phyloP scores from a whole-genome alignment of 1,140 invertebrate genomes.

The Drosophila pachea region DNA sequence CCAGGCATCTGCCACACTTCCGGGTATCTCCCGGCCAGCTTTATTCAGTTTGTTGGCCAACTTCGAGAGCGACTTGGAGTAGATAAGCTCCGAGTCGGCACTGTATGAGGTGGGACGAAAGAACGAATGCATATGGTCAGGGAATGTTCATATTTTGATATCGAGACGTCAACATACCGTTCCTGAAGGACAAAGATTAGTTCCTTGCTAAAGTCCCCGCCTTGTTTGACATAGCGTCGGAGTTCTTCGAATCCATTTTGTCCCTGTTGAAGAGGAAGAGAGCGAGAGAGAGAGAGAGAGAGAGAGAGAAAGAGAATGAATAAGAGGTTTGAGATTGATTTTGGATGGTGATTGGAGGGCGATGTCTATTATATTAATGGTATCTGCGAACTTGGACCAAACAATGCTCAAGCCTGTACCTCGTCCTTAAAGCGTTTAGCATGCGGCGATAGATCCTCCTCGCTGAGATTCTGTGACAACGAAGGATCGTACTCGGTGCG shows the following conservation, averaged over 20 bases:
- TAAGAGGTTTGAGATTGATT: background rate
- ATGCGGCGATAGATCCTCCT: slow-evolving; percentile 65
- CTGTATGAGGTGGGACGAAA: slow-evolving; percentile 77
- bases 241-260: slow-evolving; percentile 96
- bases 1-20: slow-evolving; percentile 93
- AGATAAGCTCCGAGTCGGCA: slow-evolving; percentile 92
- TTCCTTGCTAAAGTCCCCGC: slow-evolving; percentile 96
- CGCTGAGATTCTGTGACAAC: slow-evolving; percentile 52
- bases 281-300: background rate
- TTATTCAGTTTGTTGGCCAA: slow-evolving; percentile 91
- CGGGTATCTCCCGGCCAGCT: slow-evolving; percentile 87
- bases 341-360: background rate
- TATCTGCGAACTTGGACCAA: slow-evolving; percentile 31
- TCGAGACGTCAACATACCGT: slow-evolving; percentile 82
- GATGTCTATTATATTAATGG: background rate
- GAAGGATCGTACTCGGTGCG: slow-evolving; percentile 55
- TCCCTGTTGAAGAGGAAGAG: slow-evolving; percentile 81
- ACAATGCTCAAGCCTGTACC: slow-evolving; percentile 47
- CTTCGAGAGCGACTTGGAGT: slow-evolving; percentile 93
- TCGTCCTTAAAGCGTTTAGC: slow-evolving; percentile 70
- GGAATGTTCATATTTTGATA: background rate
- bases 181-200: slow-evolving; percentile 92
- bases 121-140: background rate
- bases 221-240: slow-evolving; percentile 93
- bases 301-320: background rate